These are phyloP conservation scores for Mamestra brassicae DNA, from an alignment of 2,888 invertebrate species.

Conservation along the genomic window DNA sequence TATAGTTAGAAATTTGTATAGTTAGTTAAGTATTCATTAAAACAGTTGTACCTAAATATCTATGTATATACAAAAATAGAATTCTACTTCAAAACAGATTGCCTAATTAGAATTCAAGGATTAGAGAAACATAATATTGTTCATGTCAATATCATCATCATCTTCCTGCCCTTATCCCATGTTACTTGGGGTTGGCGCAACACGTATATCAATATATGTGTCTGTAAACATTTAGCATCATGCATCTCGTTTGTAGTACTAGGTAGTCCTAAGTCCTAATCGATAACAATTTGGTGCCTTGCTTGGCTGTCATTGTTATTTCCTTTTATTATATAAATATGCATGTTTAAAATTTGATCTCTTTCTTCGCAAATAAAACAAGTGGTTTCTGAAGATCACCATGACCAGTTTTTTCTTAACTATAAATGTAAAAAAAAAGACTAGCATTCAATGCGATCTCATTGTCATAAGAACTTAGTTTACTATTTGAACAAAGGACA, in stretches of 20 bases:
- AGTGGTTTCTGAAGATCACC: not conserved
- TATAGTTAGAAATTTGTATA: no score
- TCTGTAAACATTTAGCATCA: not conserved
- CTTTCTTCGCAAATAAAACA: not conserved
- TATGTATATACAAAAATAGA: not conserved
- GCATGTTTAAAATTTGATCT: not conserved
- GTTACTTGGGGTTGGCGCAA: no score
- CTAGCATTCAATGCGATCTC: not conserved
- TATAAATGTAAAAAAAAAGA: not conserved
- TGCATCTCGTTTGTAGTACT: not conserved
- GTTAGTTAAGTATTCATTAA: no score
- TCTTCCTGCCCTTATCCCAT: no score
- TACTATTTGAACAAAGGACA: constrained; percentile 5
- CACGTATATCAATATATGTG: no score
- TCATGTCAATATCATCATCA: not conserved
- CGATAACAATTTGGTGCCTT: no score
- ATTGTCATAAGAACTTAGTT: constrained; percentile 11
- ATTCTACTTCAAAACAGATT: not conserved
- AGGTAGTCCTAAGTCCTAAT: no score
- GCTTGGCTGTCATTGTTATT: not conserved
- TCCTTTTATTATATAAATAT: no score
- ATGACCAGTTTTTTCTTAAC: not conserved
- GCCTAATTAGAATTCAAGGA: not conserved
- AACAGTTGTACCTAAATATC: no score
- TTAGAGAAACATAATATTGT: not conserved